A percentile compares a stretch with the other conserved stretches of the same genome.
Evolutionary conservation across 2,797 vertebrate species (phyloP).

Genomic region (Enteromius unitaeniatus): DNA sequence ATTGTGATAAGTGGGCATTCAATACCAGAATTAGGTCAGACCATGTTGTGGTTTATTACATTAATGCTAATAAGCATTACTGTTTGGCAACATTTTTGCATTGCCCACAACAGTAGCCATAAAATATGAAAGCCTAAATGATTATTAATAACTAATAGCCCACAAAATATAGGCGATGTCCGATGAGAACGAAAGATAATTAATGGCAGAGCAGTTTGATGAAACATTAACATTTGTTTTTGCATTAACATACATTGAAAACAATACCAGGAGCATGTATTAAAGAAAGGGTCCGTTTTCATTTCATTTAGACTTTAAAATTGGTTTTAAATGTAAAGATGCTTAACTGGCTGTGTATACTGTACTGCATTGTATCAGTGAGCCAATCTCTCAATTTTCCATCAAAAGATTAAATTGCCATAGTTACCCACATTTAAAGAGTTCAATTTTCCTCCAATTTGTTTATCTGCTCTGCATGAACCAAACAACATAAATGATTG

Average conservation of each 20-base stretch:
- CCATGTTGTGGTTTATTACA: not conserved
- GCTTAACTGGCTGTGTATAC: constrained; percentile 1
- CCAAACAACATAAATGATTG: constrained; percentile 44
- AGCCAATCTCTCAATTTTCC: not conserved
- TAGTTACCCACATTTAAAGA: constrained; percentile 18
- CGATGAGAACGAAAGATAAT: not conserved
- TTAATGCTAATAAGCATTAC: not conserved
- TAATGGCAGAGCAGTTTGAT: not conserved
- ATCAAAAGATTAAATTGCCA: constrained; percentile 13
- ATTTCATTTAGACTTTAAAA: constrained; percentile 1
- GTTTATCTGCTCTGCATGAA: constrained; percentile 36
- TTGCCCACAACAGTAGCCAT: not conserved
- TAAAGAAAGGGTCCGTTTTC: not conserved
- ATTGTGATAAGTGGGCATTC: not conserved
- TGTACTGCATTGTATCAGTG: not conserved
- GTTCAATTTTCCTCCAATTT: constrained; percentile 42
- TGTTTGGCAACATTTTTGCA: not conserved
- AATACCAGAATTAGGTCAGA: not conserved
- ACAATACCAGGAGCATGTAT: not conserved
- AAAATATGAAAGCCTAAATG: not conserved
- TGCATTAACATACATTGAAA: not conserved
- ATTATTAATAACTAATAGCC: not conserved
- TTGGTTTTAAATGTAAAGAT: not conserved
- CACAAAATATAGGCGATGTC: not conserved
- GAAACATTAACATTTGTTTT: constrained; percentile 5